phyloP scores from a whole-genome alignment of 2,888 invertebrate genomes.

The Thecophora atra region DNA sequence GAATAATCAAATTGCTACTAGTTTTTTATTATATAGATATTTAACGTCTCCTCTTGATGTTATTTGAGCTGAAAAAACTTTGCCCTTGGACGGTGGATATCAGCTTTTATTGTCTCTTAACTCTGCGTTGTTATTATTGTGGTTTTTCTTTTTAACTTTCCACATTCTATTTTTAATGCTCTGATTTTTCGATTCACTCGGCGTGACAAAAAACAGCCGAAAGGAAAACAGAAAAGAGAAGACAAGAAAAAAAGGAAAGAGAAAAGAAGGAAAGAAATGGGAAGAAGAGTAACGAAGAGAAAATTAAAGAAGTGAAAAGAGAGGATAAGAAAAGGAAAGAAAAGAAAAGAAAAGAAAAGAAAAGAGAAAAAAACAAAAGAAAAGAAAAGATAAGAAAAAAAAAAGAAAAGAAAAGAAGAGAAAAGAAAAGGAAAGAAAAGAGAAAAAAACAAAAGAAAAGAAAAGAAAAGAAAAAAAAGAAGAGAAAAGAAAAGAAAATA shows the following conservation, averaged over 20 bases:
- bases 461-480: constrained; percentile 11
- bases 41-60: too few species aligned
- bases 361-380: too few species aligned
- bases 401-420: neutral
- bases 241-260: neutral
- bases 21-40: too few species aligned
- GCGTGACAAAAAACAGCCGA: neutral
- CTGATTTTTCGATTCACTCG: too few species aligned
- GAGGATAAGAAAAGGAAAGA: neutral
- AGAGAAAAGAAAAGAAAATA: constrained; percentile 13
- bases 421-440: neutral
- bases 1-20: too few species aligned
- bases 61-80: too few species aligned
- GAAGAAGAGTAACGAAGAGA: neutral
- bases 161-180: too few species aligned
- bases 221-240: neutral
- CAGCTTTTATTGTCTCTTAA: too few species aligned
- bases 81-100: too few species aligned
- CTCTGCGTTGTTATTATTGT: too few species aligned
- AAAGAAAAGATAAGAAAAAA: neutral
- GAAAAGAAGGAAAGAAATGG: neutral
- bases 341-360: neutral
- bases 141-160: too few species aligned
- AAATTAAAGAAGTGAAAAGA: neutral
- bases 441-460: neutral